These are phyloP conservation scores for Tribolium freemani DNA, from an alignment of 2,888 invertebrate species.

Conservation along the genomic window DNA sequence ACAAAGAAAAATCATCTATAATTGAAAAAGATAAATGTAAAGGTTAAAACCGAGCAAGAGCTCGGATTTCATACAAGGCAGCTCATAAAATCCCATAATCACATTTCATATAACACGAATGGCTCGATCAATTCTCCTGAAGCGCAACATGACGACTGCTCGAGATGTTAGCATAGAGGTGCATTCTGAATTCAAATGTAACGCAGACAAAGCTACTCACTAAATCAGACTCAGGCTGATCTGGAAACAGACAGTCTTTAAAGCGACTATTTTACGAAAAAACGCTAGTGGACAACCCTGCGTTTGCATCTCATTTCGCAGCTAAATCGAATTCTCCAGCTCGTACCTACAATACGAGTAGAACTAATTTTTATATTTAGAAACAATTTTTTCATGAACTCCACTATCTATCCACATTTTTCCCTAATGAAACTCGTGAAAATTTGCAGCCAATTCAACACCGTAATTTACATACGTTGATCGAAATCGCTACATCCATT, in stretches of 20 bases:
- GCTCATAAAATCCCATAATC: slow-evolving; percentile 54
- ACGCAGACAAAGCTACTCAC: slow-evolving; percentile 20
- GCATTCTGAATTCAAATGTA: slow-evolving; percentile 45
- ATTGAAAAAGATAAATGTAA: not conserved
- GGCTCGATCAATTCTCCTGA: slow-evolving; percentile 49
- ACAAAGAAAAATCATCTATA: not conserved
- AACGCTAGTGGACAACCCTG: not conserved
- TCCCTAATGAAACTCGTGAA: not conserved
- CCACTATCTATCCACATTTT: not conserved
- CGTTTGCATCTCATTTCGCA: slow-evolving; percentile 5
- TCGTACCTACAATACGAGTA: too few species aligned
- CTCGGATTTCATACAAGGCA: slow-evolving; percentile 30
- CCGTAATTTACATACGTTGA: not conserved
- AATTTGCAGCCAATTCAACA: not conserved
- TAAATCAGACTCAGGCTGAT: slow-evolving; percentile 14
- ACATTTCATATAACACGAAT: slow-evolving; percentile 52
- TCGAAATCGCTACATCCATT: not conserved
- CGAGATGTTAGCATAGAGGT: slow-evolving; percentile 30
- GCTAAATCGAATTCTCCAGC: too few species aligned
- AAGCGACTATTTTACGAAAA: too few species aligned
- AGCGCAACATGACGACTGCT: slow-evolving; percentile 45
- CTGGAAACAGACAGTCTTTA: not conserved
- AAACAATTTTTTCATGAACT: too few species aligned
- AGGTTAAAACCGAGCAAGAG: slow-evolving; percentile 23
- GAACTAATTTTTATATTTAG: too few species aligned